Evolutionary conservation across 2,113 vertebrate species (phyloP).

Genomic region (Crotalus viridis): DNA sequence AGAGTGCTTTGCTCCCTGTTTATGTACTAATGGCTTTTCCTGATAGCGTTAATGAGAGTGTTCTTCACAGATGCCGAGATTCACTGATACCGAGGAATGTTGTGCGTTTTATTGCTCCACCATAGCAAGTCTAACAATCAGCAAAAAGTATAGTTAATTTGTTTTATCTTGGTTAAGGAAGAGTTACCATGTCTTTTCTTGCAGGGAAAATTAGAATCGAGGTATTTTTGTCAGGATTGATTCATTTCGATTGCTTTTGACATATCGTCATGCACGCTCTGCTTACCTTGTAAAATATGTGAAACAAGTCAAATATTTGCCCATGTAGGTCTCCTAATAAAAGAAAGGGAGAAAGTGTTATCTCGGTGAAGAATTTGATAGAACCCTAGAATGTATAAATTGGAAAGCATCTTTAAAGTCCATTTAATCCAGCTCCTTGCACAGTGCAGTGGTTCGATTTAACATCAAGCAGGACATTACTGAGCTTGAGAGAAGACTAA

Average conservation of each 20-base stretch:
- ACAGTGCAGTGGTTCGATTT: neutral
- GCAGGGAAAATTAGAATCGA: neutral
- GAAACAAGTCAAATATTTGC: slow-evolving; percentile 83
- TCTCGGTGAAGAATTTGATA: neutral
- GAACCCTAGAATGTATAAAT: neutral
- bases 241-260: neutral
- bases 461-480: neutral
- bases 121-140: neutral
- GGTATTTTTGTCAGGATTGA: neutral
- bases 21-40: neutral
- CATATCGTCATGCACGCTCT: rapidly evolving
- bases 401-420: neutral
- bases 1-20: neutral
- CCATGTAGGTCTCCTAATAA: slow-evolving; percentile 88
- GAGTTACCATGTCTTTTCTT: neutral
- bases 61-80: neutral
- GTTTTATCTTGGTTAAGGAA: neutral
- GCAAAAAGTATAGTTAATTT: neutral
- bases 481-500: neutral
- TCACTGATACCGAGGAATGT: neutral
- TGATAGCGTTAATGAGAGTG: no score
- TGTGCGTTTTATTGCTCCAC: neutral
- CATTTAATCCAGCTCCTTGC: neutral
- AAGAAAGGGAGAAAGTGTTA: slow-evolving; percentile 38
- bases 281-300: slow-evolving; percentile 69